Conservation (phyloP, 2,888 invertebrate genomes). For the Agonopterix heracliana region DNA sequence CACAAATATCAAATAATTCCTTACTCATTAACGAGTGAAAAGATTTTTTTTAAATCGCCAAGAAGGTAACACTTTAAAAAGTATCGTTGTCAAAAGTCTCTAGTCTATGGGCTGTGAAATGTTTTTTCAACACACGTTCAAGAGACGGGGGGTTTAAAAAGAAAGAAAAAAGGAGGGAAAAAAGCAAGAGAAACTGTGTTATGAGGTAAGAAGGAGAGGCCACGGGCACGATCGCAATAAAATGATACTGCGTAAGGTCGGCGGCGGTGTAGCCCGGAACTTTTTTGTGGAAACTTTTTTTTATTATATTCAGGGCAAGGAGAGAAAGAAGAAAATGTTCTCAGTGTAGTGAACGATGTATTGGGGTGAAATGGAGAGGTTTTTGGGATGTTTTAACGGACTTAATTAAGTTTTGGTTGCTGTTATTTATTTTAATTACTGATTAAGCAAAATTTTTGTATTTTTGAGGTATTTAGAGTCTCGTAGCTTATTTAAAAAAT, state of each 20-base stretch:
- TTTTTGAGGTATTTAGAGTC: too few relatives aligned
- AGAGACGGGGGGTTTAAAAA: constrained; percentile 23
- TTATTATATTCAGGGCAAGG: constrained; percentile 27
- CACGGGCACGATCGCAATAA: constrained; percentile 67
- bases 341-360: constrained; percentile 8
- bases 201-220: constrained; percentile 70
- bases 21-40: too few relatives aligned
- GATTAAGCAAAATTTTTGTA: too few relatives aligned
- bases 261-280: constrained; percentile 39
- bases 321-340: constrained; percentile 38
- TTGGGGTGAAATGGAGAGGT: too few relatives aligned
- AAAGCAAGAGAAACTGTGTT: constrained; percentile 60
- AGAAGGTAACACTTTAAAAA: background rate
- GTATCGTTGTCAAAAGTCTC: background rate
- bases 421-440: too few relatives aligned
- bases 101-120: background rate
- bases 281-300: constrained; percentile 35
- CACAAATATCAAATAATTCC: too few relatives aligned
- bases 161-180: constrained; percentile 29
- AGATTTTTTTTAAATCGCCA: too few relatives aligned
- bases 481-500: too few relatives aligned
- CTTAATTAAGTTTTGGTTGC: too few relatives aligned
- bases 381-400: too few relatives aligned
- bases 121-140: constrained; percentile 36
- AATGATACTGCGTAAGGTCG: constrained; percentile 68